Conservation (phyloP, 1,140 invertebrate genomes). For the Pteromalus puparum region DNA sequence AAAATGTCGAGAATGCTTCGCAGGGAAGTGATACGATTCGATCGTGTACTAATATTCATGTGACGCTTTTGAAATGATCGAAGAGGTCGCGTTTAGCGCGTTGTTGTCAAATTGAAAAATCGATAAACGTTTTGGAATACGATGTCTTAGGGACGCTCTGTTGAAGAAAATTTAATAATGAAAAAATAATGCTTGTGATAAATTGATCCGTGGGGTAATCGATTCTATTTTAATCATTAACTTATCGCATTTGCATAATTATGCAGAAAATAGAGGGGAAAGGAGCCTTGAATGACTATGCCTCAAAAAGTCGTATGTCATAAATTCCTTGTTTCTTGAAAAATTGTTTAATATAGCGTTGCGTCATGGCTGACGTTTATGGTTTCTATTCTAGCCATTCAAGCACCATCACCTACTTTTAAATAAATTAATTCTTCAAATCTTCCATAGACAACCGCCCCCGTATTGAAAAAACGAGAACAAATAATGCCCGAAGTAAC, state of each 20-base stretch:
- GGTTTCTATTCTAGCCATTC: neutral
- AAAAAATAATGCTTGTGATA: neutral
- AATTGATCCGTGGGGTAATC: neutral
- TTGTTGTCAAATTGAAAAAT: neutral
- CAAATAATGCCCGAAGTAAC: neutral
- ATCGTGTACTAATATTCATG: neutral
- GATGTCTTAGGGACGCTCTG: neutral
- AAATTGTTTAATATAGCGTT: neutral
- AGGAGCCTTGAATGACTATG: neutral
- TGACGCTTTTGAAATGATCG: neutral
- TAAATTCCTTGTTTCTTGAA: neutral
- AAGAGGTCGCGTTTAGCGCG: neutral
- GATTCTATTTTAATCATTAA: neutral
- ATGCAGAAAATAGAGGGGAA: neutral
- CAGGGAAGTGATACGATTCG: too few species aligned
- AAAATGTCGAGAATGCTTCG: neutral
- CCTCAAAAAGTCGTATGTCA: neutral
- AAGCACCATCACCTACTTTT: too few species aligned
- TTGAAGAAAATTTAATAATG: neutral
- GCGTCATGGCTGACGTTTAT: neutral
- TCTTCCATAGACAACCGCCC: neutral
- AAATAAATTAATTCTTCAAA: neutral
- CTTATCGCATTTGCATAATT: neutral
- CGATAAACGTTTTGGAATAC: neutral
- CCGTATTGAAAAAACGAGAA: neutral